Evolutionary conservation across 1,140 invertebrate genomes (phyloP).

Genomic region (Pseudobourletiella spinata): DNA sequence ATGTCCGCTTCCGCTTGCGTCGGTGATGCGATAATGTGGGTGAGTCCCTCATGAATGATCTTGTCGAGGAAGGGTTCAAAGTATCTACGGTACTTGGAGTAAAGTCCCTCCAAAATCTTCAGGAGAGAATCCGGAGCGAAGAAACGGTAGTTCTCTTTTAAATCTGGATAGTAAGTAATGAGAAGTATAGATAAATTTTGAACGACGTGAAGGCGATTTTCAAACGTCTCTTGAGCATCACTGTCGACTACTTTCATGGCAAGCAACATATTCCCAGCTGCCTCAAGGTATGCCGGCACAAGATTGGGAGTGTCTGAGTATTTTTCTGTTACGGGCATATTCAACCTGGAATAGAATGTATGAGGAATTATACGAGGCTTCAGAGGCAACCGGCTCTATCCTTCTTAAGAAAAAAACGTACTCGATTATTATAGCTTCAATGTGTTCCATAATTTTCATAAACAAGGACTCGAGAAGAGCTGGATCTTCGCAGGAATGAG

Average conservation of each 20-base stretch:
- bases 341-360: constrained; percentile 21
- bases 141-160: constrained; percentile 8
- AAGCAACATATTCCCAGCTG: constrained; percentile 16
- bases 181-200: constrained; percentile 16
- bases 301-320: constrained; percentile 12
- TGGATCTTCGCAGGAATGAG: constrained; percentile 33
- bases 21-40: constrained; percentile 19
- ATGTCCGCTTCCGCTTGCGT: constrained; percentile 28
- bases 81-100: constrained; percentile 7
- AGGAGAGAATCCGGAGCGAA: constrained; percentile 5
- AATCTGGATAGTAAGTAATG: constrained; percentile 17
- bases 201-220: constrained; percentile 11
- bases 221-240: constrained; percentile 5
- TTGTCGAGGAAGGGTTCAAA: constrained; percentile 16
- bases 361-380: too few relatives aligned
- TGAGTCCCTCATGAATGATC: constrained; percentile 18
- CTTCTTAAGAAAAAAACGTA: constrained; percentile 35
- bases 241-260: constrained; percentile 15
- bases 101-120: constrained; percentile 14
- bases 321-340: constrained; percentile 16
- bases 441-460: constrained; percentile 37
- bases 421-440: constrained; percentile 39
- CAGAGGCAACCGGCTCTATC: too few relatives aligned
- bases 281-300: constrained; percentile 25
- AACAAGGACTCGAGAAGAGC: constrained; percentile 36